Conservation (phyloP, 1,140 invertebrate genomes). For the Matsumurasca onukii region DNA sequence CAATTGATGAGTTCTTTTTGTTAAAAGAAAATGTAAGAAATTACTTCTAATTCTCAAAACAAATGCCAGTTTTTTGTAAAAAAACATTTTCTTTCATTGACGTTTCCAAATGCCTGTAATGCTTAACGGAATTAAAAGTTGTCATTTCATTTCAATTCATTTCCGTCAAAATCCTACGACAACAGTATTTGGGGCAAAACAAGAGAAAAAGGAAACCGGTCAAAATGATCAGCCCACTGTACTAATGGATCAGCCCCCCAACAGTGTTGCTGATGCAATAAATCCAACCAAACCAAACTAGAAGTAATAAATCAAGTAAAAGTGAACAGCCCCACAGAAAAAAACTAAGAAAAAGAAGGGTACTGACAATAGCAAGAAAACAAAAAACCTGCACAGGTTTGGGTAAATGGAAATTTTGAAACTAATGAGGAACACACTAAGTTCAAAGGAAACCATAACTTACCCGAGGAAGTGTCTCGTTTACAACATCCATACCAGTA, state of each 20-base stretch:
- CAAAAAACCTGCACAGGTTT: background rate
- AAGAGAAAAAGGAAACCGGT: background rate
- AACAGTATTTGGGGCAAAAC: background rate
- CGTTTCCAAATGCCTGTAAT: no score
- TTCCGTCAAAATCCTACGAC: background rate
- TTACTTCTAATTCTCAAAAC: no score
- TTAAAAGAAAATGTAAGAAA: no score
- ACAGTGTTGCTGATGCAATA: background rate
- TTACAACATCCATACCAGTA: constrained; percentile 8
- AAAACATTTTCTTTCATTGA: no score
- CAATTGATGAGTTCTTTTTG: no score
- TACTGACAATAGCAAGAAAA: background rate
- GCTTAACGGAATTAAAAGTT: no score
- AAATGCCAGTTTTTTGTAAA: no score
- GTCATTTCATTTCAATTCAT: no score
- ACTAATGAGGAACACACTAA: background rate
- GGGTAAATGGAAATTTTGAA: background rate
- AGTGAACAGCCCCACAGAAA: background rate
- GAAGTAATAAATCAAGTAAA: no score
- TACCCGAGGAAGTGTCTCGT: background rate
- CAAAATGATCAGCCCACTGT: background rate
- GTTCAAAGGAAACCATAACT: background rate
- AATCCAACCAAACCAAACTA: no score
- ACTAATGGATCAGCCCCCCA: background rate
- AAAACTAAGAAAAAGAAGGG: background rate